A percentile compares a stretch with the other conserved stretches of the same genome.
phyloP scores from a whole-genome alignment of 2,888 invertebrate species.

The Agapostemon virescens region DNA sequence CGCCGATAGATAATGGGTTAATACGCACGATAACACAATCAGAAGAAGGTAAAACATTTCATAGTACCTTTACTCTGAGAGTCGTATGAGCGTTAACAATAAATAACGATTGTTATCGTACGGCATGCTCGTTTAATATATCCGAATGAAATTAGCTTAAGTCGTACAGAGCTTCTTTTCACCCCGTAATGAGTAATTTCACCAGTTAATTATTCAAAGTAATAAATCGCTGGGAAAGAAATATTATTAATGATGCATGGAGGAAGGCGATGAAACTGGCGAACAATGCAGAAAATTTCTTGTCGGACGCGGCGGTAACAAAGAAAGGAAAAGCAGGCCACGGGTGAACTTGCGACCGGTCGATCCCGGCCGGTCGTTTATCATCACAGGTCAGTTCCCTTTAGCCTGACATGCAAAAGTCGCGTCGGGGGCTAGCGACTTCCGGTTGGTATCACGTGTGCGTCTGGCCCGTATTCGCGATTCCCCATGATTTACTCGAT shows the following conservation, averaged over 20 bases:
- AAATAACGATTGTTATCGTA: not conserved
- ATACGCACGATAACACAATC: not conserved
- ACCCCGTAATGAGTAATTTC: not conserved
- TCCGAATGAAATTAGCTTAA: not conserved
- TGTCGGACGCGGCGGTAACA: constrained; percentile 14
- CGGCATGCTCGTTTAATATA: not conserved
- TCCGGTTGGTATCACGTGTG: constrained; percentile 41
- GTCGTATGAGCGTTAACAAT: not conserved
- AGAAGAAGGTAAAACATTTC: not conserved
- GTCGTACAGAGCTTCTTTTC: not conserved
- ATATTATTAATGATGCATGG: constrained; percentile 32
- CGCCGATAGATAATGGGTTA: too few relatives aligned
- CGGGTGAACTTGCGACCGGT: constrained; percentile 48
- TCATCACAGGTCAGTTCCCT: constrained; percentile 63
- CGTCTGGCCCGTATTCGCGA: constrained; percentile 11
- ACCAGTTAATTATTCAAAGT: constrained; percentile 13
- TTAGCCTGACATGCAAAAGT: constrained; percentile 37
- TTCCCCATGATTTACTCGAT: constrained; percentile 66
- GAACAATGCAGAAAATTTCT: constrained; percentile 54
- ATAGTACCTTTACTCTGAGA: not conserved
- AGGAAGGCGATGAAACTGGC: constrained; percentile 4
- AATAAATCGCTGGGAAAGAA: constrained; percentile 37
- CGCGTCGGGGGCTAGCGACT: constrained; percentile 9
- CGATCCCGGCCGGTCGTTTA: constrained; percentile 57
- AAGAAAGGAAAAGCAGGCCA: constrained; percentile 29